These are phyloP conservation scores for Dione vanillae DNA, from an alignment of 2,888 invertebrate species.

Conservation along the genomic window DNA sequence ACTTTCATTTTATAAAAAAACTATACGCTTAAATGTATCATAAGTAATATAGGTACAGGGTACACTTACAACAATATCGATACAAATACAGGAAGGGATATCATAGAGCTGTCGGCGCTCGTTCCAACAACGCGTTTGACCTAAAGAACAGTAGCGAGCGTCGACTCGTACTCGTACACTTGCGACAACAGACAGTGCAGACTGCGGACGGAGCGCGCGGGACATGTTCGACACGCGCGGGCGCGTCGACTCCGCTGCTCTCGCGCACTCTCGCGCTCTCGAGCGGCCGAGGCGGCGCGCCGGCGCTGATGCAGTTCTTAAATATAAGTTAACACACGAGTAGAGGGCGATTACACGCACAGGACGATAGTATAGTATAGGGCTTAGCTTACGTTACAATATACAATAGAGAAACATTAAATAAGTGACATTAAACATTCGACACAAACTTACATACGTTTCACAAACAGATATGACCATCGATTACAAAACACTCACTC, in stretches of 20 bases:
- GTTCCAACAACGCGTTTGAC: conserved; percentile 39
- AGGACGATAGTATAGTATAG: conserved; percentile 32
- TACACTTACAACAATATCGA: conserved; percentile 41
- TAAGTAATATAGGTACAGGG: conserved; percentile 37
- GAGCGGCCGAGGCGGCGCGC: conserved; percentile 4
- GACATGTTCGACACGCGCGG: conserved; percentile 29
- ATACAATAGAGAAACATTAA: conserved; percentile 41
- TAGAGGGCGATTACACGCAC: conserved; percentile 38
- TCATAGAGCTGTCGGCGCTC: conserved; percentile 11
- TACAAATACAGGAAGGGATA: conserved; percentile 30
- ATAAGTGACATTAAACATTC: conserved; percentile 34
- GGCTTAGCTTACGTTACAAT: conserved; percentile 49
- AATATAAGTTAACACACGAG: conserved; percentile 40
- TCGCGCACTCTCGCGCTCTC: neutral
- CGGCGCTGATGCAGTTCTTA: conserved; percentile 33
- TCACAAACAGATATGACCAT: conserved; percentile 6
- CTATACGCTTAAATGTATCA: conserved; percentile 65
- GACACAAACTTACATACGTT: conserved; percentile 15
- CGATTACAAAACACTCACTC: conserved; percentile 64
- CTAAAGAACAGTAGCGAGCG: conserved; percentile 47
- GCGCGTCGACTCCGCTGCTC: neutral
- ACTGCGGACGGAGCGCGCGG: conserved; percentile 51
- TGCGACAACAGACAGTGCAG: conserved; percentile 48
- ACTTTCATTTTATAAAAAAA: conserved; percentile 78
- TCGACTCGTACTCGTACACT: conserved; percentile 61